A percentile compares a stretch with the other conserved stretches of the same genome.
These are phyloP conservation scores for Bellardia pandia DNA, from an alignment of 2,888 invertebrate genomes.

Conservation along the genomic window DNA sequence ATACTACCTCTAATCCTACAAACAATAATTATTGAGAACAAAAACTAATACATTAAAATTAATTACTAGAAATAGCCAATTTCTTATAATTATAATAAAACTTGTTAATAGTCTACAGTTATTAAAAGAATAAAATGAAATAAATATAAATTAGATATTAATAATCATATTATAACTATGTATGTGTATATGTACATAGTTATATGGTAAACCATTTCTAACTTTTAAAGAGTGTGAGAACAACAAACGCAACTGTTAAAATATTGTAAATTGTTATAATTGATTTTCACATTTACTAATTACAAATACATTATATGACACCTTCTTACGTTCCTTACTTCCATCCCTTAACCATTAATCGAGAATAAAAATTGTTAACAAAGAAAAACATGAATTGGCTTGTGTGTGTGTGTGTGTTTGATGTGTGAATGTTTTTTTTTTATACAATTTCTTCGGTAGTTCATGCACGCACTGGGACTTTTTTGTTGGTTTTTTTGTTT, in stretches of 20 bases:
- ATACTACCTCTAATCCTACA: too few species aligned
- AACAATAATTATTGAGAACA: slow-evolving; percentile 1
- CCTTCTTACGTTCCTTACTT: slow-evolving; percentile 4
- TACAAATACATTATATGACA: slow-evolving; percentile 53
- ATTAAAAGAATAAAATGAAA: background rate
- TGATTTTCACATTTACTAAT: slow-evolving; percentile 46
- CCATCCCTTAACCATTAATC: slow-evolving; percentile 4
- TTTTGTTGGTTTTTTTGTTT: slow-evolving; percentile 43
- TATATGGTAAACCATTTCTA: background rate
- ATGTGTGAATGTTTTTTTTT: slow-evolving; percentile 17
- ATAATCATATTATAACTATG: background rate
- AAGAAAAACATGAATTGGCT: slow-evolving; percentile 51
- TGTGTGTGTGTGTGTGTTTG: background rate
- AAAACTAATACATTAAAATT: background rate
- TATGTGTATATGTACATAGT: too few species aligned
- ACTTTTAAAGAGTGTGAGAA: slow-evolving; percentile 15
- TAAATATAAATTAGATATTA: background rate
- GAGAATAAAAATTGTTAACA: slow-evolving; percentile 36
- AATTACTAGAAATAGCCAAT: background rate
- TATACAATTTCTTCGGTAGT: slow-evolving; percentile 55
- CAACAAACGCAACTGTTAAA: slow-evolving; percentile 33
- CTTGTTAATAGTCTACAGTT: background rate
- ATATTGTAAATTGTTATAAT: slow-evolving; percentile 47
- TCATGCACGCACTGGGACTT: slow-evolving; percentile 60
- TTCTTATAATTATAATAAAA: background rate